These are phyloP conservation scores for Melanotaenia trifasciata DNA, from an alignment of 2,797 vertebrate species.

Conservation along the genomic window DNA sequence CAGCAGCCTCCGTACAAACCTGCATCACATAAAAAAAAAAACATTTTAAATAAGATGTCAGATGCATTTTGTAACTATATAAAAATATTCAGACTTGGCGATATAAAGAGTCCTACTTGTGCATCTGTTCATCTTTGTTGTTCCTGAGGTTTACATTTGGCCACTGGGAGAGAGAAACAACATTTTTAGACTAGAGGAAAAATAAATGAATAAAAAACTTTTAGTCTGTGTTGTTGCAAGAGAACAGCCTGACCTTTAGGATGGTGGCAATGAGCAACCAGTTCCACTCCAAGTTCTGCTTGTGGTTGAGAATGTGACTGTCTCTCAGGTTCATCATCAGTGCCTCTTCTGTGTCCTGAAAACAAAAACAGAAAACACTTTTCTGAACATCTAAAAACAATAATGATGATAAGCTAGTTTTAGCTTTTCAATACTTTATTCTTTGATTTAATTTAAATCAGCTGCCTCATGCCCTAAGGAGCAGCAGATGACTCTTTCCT, in stretches of 20 bases:
- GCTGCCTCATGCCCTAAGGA: neutral
- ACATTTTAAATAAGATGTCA: conserved; percentile 1
- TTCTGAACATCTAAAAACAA: neutral
- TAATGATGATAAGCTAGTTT: neutral
- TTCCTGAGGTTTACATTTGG: conserved; percentile 96
- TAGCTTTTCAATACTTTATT: neutral
- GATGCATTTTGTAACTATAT: neutral
- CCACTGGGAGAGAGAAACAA: conserved; percentile 84
- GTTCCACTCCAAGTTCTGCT: conserved; percentile 98
- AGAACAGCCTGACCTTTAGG: conserved; percentile 88
- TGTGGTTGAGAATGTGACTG: conserved; percentile 97
- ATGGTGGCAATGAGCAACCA: conserved; percentile 98
- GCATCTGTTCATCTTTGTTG: conserved; percentile 99
- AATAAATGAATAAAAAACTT: neutral
- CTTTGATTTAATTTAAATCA: neutral
- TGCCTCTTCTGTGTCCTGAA: conserved; percentile 96
- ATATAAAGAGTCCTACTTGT: conserved; percentile 83
- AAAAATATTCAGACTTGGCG: neutral
- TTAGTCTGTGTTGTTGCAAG: neutral
- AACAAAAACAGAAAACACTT: conserved; percentile 27
- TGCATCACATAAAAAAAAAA: conserved; percentile 59
- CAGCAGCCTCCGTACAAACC: conserved; percentile 95
- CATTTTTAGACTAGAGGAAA: neutral
- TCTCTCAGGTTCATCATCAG: conserved; percentile 94
- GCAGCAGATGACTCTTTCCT: neutral